Percentiles rank a stretch among this genome's conserved stretches.
Evolutionary conservation across 1,140 invertebrate genomes (phyloP).

Genomic region (Teleopsis dalmanni): DNA sequence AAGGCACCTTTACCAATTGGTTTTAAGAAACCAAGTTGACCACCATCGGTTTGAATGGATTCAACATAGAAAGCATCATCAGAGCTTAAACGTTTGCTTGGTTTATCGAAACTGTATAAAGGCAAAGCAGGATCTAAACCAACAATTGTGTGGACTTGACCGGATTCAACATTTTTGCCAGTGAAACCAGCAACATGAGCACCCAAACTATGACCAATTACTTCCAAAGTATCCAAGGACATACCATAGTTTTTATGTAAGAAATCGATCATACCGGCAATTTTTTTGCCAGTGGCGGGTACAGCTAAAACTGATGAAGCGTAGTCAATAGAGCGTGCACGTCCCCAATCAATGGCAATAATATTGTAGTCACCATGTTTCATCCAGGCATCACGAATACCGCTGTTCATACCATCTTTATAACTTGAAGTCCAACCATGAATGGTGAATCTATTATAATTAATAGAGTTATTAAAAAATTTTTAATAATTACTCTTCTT

Average conservation of each 20-base stretch:
- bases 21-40: conserved; percentile 48
- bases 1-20: conserved; percentile 48
- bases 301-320: conserved; percentile 41
- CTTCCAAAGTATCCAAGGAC: conserved; percentile 46
- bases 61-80: conserved; percentile 60
- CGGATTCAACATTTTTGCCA: conserved; percentile 33
- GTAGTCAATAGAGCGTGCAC: conserved; percentile 39
- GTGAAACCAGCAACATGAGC: conserved; percentile 56
- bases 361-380: conserved; percentile 46
- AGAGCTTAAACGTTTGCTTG: conserved; percentile 51
- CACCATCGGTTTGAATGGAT: conserved; percentile 64
- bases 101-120: conserved; percentile 40
- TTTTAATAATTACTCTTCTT: conserved; percentile 46
- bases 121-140: conserved; percentile 50
- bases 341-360: conserved; percentile 49
- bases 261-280: conserved; percentile 47
- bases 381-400: conserved; percentile 40
- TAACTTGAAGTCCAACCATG: conserved; percentile 20
- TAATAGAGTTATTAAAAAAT: conserved; percentile 15
- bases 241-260: conserved; percentile 43
- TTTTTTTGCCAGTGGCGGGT: conserved; percentile 40
- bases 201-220: conserved; percentile 60
- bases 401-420: conserved; percentile 8
- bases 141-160: conserved; percentile 31
- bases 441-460: conserved; percentile 16